Base-by-base conservation (phyloP, 2,113 vertebrate genomes). In the Centropus bengalensis region DNA sequence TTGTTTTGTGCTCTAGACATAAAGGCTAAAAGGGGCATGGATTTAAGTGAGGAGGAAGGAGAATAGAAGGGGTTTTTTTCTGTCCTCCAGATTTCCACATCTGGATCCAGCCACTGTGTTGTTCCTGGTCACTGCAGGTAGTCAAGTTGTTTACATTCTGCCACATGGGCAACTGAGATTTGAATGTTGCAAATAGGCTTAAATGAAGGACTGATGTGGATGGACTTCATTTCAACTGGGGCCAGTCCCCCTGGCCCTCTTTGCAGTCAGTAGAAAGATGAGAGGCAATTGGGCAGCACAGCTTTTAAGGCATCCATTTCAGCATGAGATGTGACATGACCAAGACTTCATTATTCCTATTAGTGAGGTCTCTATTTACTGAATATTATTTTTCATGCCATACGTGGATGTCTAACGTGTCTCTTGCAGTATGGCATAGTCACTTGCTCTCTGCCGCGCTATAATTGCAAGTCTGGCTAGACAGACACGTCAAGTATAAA, bases 391-490 rank as follows among this genome's bases (percentile, higher is more conserved):
- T 58, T 26, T 54, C 56, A 22, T 30, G 30, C 33, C 27, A 15
- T 56, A 75, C 7, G 17, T 44, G 54, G 32, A n/a, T 54, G 12
- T 40, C 6, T 3, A 3, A 0, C 5, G 6, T 0, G 0, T 33
- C 81, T 51, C 66, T 76, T 38, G 26, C 13, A 8, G 21, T 76
- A 11, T 14, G 38, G 26, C 21, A 55, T 14, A 36, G 52, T 33
- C 33, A 12, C 71, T 86, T 6, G 4, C 14, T 13, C 24, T 51
- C 2, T 7, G 76, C 6, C 21, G 27, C 36, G 36, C 42, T 80
- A 8, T 28, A 21, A 32, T 81, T 71, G 12, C 21, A 71, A 79
- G 38, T 15, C 40, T 68, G 54, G 6, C 62, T 79, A 45, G 17
- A 58, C 89, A 86, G 22, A 59, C 75, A n/a, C 21, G 73, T 15